Conservation (phyloP, 53 echinoderm and acorn worm genomes). For the Echinometra lucunter region DNA sequence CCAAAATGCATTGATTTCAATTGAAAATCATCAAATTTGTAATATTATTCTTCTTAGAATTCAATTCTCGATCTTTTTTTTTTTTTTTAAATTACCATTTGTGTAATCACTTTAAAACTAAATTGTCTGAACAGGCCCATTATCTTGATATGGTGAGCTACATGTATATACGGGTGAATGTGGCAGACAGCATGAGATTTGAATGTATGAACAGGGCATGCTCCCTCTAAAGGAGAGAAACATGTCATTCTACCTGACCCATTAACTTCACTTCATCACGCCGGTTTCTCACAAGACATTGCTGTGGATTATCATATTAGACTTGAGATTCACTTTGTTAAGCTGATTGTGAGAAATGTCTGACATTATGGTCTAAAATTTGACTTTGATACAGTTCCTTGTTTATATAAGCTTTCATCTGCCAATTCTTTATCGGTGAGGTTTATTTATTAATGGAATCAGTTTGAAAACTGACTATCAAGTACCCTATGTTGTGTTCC, state of each 20-base stretch:
- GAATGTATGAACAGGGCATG: neutral
- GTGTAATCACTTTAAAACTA: too few species aligned
- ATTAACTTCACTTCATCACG: neutral
- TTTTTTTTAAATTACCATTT: too few species aligned
- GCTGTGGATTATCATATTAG: neutral
- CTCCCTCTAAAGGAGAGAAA: neutral
- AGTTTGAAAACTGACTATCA: too few species aligned
- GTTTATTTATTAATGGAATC: neutral
- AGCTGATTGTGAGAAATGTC: neutral
- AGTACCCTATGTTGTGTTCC: too few species aligned
- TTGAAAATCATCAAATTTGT: too few species aligned
- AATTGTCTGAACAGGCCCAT: too few species aligned
- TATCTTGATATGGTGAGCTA: too few species aligned
- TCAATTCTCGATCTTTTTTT: neutral
- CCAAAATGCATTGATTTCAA: too few species aligned
- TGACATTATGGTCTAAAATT: neutral
- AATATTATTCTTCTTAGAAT: too few species aligned
- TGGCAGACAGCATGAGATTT: neutral
- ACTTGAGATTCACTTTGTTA: neutral
- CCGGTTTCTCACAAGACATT: neutral
- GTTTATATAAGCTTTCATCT: too few species aligned
- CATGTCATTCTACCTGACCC: neutral
- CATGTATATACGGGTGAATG: too few species aligned
- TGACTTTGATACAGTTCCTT: too few species aligned
- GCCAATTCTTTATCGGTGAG: neutral